These are phyloP conservation scores for Pasiphila rectangulata DNA, from an alignment of 2,888 invertebrate genomes.

Conservation along the genomic window DNA sequence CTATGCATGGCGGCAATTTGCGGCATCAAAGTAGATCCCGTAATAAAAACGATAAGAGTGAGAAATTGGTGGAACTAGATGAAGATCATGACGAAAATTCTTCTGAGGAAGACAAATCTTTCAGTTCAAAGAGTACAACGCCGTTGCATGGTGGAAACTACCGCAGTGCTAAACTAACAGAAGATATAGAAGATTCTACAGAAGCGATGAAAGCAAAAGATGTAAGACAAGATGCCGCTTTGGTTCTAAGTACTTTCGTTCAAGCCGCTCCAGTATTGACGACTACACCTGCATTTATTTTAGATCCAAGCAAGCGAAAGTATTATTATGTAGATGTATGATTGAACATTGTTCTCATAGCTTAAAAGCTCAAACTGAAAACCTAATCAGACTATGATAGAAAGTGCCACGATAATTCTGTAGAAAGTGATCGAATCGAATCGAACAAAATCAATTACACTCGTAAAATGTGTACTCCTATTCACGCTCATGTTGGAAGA, in stretches of 20 bases:
- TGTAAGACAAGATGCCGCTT: conserved; percentile 50
- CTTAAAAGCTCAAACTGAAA: conserved; percentile 11
- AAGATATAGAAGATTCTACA: conserved; percentile 34
- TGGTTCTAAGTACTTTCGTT: conserved; percentile 62
- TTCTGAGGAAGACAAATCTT: conserved; percentile 38
- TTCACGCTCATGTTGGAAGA: conserved; percentile 11
- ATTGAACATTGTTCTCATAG: conserved; percentile 16
- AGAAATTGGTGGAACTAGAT: conserved; percentile 57
- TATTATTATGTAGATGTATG: conserved; percentile 71
- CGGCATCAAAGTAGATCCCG: conserved; percentile 39
- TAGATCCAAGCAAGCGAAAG: conserved; percentile 76
- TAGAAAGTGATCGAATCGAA: conserved; percentile 42
- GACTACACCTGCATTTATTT: conserved; percentile 63
- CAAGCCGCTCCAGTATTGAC: conserved; percentile 64
- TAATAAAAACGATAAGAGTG: conserved; percentile 37
- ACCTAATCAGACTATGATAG: conserved; percentile 45
- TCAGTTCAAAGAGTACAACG: conserved; percentile 41
- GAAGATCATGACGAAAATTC: conserved; percentile 46
- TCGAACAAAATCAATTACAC: conserved; percentile 28
- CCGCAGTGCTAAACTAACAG: conserved; percentile 55
- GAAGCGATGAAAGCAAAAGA: conserved; percentile 38
- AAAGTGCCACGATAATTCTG: conserved; percentile 58
- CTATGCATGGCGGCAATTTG: conserved; percentile 57
- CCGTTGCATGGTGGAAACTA: conserved; percentile 74
- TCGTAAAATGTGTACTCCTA: conserved; percentile 15